phyloP scores from a whole-genome alignment of 2,888 invertebrate genomes.

The Pseudoips prasinana region DNA sequence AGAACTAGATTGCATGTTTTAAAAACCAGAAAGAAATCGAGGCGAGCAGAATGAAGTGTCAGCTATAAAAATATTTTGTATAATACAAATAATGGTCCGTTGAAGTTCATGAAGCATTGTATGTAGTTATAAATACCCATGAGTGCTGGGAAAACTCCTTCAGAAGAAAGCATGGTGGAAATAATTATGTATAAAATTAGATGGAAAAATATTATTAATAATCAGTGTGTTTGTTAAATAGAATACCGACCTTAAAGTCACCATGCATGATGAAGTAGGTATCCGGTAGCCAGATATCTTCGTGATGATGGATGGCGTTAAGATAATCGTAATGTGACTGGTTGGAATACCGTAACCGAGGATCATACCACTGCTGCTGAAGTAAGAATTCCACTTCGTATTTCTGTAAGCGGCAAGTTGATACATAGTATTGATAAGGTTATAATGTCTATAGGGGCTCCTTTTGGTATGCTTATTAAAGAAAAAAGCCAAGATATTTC shows the following conservation, averaged over 20 bases:
- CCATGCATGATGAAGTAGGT: constrained; percentile 98
- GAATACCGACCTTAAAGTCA: constrained; percentile 88
- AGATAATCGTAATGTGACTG: constrained; percentile 93
- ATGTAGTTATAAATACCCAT: constrained; percentile 66
- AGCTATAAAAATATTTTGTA: constrained; percentile 47
- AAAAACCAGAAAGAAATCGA: constrained; percentile 45
- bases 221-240: constrained; percentile 15
- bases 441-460: too few species aligned
- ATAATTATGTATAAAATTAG: constrained; percentile 56
- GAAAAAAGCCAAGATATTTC: too few species aligned
- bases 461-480: too few species aligned
- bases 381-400: constrained; percentile 97
- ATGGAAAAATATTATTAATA: constrained; percentile 36
- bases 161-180: constrained; percentile 64
- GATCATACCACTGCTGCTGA: constrained; percentile 97
- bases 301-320: constrained; percentile 96
- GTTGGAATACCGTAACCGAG: constrained; percentile 93
- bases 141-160: constrained; percentile 68
- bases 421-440: too few species aligned
- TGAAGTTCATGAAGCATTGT: constrained; percentile 57
- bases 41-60: constrained; percentile 44
- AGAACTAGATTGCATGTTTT: constrained; percentile 35
- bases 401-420: constrained; percentile 84
- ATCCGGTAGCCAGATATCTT: constrained; percentile 96
- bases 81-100: constrained; percentile 52